phyloP scores from a whole-genome alignment of 2,797 vertebrate species.

The Sebastolobus altivelis region DNA sequence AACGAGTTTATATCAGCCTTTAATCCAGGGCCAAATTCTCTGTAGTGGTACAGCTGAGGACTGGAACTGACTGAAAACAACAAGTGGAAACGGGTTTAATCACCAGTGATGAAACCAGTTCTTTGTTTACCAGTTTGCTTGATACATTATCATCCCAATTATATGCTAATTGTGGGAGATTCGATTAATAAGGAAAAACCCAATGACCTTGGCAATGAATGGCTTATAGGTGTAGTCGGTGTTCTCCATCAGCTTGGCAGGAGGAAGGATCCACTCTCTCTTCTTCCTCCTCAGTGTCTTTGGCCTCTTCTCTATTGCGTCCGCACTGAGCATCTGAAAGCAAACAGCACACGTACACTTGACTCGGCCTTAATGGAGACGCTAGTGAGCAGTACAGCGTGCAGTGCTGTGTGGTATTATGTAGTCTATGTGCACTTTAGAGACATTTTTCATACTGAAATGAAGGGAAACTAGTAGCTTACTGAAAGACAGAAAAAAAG shows the following conservation, averaged over 20 bases:
- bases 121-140: not conserved
- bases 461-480: too few species aligned
- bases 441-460: too few species aligned
- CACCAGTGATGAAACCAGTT: constrained; percentile 10
- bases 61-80: not conserved
- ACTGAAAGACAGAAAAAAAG: too few species aligned
- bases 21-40: not conserved
- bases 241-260: constrained; percentile 88
- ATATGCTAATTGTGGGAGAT: not conserved
- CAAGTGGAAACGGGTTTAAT: not conserved
- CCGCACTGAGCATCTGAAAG: constrained; percentile 58
- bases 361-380: not conserved
- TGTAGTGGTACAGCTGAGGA: not conserved
- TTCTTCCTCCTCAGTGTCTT: constrained; percentile 82
- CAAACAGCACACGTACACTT: not conserved
- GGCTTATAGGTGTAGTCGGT: constrained; percentile 85
- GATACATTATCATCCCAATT: not conserved
- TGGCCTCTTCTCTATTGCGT: constrained; percentile 16
- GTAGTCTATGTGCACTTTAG: too few species aligned
- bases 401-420: not conserved
- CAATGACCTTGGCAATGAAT: constrained; percentile 90
- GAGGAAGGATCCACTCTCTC: constrained; percentile 93
- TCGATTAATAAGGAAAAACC: not conserved
- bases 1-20: not conserved
- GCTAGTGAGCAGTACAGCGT: not conserved